Evolutionary conservation across 2,888 invertebrate species (phyloP), one percentile per base, ranked within the genome.

Genomic region (Agriotes lineatus): DNA sequence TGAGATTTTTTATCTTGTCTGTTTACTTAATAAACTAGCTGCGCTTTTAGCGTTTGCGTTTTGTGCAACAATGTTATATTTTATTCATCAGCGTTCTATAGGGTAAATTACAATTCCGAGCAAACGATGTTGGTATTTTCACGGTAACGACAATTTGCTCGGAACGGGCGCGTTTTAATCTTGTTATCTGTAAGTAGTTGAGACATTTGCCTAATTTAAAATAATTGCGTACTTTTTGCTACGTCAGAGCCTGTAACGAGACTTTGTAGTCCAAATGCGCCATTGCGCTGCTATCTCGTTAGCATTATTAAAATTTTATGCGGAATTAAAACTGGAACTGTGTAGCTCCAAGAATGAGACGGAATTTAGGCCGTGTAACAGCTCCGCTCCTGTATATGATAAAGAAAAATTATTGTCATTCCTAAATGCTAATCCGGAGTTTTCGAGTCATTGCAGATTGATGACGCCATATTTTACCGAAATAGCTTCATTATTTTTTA

Each of bases 401-500:
- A 62, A 62, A 44, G 62, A 62, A 62, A 62, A 54, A 62, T 62
- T 62, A 62, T 62, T 54, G 42, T 42, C 62, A 62, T 62, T 54
- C 52, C 54, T 62, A 54, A 62, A 62, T 62, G 62, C 54, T 62
- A 62, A 62, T 62, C 62, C 52, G 37, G 54, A 62, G 62, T 62
- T 62, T 62, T 62, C 62, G 62, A 62, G 62, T 62, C 62, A 62
- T 62, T 59, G 59, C 39, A 52, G 52, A 65, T 60, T 62, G 61
- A 67, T 54, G 67, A 56, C 30, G 42, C 44, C 45, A 67, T 67
- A 62, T 67, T 67, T 67, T 62, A 62, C 37, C 19, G 54, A 39
- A 62, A 67, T 67, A 37, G 57, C 56, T 62, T 57, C 67, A 67
- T 67, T 67, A 62, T 60, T 57, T 67, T 67, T 67, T 62, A 57